Percentiles rank a stretch among this genome's conserved stretches.
These are phyloP conservation scores for Cladopsammia gracilis DNA, from an alignment of 64 coral and sea anemone genomes.

Conservation along the genomic window DNA sequence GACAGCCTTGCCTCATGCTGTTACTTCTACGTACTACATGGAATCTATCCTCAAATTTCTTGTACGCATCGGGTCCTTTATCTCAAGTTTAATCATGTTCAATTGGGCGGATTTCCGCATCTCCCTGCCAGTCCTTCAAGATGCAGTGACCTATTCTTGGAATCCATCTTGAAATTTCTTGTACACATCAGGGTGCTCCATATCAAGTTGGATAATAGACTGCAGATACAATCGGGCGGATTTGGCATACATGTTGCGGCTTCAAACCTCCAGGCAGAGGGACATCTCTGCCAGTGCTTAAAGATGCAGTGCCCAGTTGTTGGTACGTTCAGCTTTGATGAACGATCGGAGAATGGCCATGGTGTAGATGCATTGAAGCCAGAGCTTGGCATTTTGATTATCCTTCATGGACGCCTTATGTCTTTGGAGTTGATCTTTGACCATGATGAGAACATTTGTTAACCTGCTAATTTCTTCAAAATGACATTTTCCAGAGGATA, in stretches of 20 bases:
- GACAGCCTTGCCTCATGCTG: not conserved
- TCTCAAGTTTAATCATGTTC: no score
- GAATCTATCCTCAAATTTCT: no score
- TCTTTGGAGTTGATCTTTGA: not conserved
- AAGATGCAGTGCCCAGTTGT: not conserved
- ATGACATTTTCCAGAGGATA: no score
- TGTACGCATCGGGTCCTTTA: no score
- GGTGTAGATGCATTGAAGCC: conserved; percentile 66
- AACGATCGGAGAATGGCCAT: conserved; percentile 1
- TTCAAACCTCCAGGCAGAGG: not conserved
- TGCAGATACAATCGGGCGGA: conserved; percentile 26
- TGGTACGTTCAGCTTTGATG: conserved; percentile 2
- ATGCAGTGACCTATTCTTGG: no score
- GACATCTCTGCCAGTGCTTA: conserved; percentile 3
- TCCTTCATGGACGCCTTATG: conserved; percentile 18
- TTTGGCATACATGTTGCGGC: conserved; percentile 32
- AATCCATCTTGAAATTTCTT: not conserved
- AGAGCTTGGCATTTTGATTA: not conserved
- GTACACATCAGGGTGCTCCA: conserved; percentile 26
- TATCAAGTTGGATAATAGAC: not conserved
- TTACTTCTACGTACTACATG: conserved; percentile 17
- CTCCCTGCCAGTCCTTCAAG: no score
- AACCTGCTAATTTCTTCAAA: not conserved
- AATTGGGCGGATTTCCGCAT: no score
- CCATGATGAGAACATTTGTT: conserved; percentile 23